Conservation (phyloP, 2,888 invertebrate genomes). For the Ganaspis brasiliensis region DNA sequence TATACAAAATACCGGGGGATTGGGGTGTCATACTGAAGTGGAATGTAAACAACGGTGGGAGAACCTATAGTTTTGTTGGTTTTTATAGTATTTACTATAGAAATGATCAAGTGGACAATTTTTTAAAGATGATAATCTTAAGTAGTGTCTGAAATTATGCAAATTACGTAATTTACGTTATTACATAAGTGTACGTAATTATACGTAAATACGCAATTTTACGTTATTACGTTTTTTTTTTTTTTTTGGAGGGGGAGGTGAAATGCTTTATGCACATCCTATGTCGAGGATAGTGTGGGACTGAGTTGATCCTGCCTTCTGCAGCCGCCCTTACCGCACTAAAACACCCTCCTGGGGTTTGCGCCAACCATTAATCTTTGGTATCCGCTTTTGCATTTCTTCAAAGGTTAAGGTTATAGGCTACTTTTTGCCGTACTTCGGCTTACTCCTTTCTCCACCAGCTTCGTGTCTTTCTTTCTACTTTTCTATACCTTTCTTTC, state of each 20-base stretch:
- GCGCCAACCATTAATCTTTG: neutral
- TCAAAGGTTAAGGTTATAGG: neutral
- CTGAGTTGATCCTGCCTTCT: neutral
- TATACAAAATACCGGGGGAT: too few species aligned
- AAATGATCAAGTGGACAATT: too few species aligned
- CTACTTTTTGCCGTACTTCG: neutral
- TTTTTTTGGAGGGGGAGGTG: neutral
- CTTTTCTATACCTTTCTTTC: neutral
- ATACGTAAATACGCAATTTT: too few species aligned
- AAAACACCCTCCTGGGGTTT: neutral
- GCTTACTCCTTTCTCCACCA: neutral
- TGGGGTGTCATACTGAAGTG: too few species aligned
- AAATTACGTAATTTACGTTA: too few species aligned
- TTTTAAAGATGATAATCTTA: too few species aligned
- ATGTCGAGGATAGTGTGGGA: neutral
- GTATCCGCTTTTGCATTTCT: constrained; percentile 9
- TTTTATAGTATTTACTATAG: too few species aligned
- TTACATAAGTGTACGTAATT: too few species aligned
- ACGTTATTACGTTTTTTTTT: too few species aligned
- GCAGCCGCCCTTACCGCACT: neutral
- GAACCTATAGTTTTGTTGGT: too few species aligned
- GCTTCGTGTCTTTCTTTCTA: neutral
- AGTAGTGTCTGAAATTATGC: too few species aligned
- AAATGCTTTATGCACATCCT: neutral
- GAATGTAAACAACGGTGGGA: too few species aligned